Base-by-base conservation (phyloP, 1,140 invertebrate genomes). In the Bathynomus jamesi region DNA sequence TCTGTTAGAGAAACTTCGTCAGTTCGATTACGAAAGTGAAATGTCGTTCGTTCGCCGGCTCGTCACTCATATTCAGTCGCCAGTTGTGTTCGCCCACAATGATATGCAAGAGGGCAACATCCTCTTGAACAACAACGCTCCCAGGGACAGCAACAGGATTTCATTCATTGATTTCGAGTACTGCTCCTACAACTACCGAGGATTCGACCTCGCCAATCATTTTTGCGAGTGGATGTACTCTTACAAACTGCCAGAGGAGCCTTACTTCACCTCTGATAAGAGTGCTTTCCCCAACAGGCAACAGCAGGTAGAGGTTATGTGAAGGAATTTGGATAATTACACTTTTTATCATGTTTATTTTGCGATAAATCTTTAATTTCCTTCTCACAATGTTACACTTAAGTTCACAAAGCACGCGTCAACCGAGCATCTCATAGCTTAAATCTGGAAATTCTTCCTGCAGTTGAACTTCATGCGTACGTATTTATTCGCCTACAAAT, bases 81-180 rank as follows among this genome's bases (percentile, higher is more conserved):
- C 93, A 0, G 93, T 98, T 1, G 89, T 95, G 0, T 99, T 99
- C 82, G 96, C 94, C 80, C 96, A 99, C 82, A 99, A 99, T 82
- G 96, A 99, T 81, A 85, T 98, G 81, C 96, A 99, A 83, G 94
- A 97, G 86, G 96, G 96, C 82, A 89, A 86, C 78, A 85, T 85
- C 71, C 77, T 86, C 4, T 72, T 83, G 40, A 78, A 75, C 21
- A 72, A 64, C 11, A n/a, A n/a, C n/a, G n/a, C n/a, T n/a, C 60
- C 61, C 28, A 80, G 78, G 73, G 32, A 32, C 7, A 62, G 64
- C 21, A 69, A 71, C 21, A 87, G 77, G 75, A 80, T 77, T 78
- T 81, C 81, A 30, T 85, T 95, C 28, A 94, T 95, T 80, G 94
- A 97, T 81, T 96, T 93, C 82, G 94, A 97, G 82, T 97, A 96